Evolutionary conservation across 2,113 vertebrate species (phyloP).

Genomic region (Siniperca chuatsi): DNA sequence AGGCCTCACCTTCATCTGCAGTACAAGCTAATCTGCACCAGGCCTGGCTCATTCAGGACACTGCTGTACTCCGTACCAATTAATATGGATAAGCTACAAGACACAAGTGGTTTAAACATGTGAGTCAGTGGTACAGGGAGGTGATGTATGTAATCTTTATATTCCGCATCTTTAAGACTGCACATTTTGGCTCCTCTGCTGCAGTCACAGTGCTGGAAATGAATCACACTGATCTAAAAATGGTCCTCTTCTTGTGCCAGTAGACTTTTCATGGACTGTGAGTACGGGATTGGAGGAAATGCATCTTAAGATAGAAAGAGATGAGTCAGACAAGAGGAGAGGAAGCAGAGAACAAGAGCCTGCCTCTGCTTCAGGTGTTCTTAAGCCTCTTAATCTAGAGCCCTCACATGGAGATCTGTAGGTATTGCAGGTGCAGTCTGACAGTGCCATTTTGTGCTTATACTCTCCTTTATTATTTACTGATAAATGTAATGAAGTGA

Average conservation of each 20-base stretch:
- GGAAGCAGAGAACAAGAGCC: constrained; percentile 39
- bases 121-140: constrained; percentile 45
- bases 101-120: constrained; percentile 39
- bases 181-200: constrained; percentile 23
- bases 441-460: too few species aligned
- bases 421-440: constrained; percentile 41
- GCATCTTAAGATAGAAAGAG: constrained; percentile 71
- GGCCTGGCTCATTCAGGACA: constrained; percentile 39
- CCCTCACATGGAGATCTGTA: constrained; percentile 40
- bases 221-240: constrained; percentile 62
- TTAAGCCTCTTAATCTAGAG: constrained; percentile 28
- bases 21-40: constrained; percentile 43
- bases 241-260: constrained; percentile 13
- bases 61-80: constrained; percentile 30
- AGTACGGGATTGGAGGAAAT: constrained; percentile 56
- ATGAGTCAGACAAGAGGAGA: constrained; percentile 72
- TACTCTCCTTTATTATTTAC: background rate
- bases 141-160: constrained; percentile 32
- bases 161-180: constrained; percentile 1
- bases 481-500: background rate
- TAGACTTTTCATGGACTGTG: constrained; percentile 27
- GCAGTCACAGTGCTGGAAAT: constrained; percentile 46
- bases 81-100: constrained; percentile 51
- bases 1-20: constrained; percentile 61
- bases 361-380: constrained; percentile 38